Evolutionary conservation across 2,888 invertebrate genomes (phyloP).

Genomic region (Boloria selene): DNA sequence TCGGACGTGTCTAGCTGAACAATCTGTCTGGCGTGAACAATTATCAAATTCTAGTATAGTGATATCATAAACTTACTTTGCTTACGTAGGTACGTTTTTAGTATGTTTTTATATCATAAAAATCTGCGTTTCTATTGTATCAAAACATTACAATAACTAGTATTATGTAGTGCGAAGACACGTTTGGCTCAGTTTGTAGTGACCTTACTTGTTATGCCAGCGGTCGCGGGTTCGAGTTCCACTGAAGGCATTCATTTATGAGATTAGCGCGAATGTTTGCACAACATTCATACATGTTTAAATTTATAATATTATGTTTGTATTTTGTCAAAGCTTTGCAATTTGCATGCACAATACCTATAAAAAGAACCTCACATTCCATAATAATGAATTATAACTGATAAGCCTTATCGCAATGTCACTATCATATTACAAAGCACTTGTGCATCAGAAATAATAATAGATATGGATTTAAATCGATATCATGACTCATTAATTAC

Average conservation of each 20-base stretch:
- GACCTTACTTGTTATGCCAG: too few species aligned
- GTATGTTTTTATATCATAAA: too few species aligned
- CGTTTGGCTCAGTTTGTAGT: too few species aligned
- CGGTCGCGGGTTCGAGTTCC: too few species aligned
- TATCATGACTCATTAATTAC: not conserved
- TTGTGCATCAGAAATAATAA: constrained; percentile 6
- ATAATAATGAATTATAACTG: constrained; percentile 5
- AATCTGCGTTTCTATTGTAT: too few species aligned
- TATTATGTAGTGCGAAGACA: too few species aligned
- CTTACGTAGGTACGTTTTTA: constrained; percentile 2
- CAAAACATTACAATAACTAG: too few species aligned
- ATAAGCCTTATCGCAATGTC: not conserved
- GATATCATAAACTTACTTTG: not conserved
- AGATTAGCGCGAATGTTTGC: too few species aligned
- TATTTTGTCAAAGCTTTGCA: not conserved
- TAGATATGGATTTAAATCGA: constrained; percentile 13
- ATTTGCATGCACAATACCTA: not conserved
- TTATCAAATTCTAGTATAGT: not conserved
- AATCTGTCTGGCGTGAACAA: not conserved
- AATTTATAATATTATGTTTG: too few species aligned
- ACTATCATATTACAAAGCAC: constrained; percentile 16
- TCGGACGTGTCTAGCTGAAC: not conserved
- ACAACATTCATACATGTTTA: too few species aligned
- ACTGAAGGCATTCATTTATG: too few species aligned
- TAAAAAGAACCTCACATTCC: not conserved